Percentiles rank a stretch among this genome's conserved stretches.
phyloP scores from a whole-genome alignment of 2,113 vertebrate genomes.

The Rhynchomys soricoides region DNA sequence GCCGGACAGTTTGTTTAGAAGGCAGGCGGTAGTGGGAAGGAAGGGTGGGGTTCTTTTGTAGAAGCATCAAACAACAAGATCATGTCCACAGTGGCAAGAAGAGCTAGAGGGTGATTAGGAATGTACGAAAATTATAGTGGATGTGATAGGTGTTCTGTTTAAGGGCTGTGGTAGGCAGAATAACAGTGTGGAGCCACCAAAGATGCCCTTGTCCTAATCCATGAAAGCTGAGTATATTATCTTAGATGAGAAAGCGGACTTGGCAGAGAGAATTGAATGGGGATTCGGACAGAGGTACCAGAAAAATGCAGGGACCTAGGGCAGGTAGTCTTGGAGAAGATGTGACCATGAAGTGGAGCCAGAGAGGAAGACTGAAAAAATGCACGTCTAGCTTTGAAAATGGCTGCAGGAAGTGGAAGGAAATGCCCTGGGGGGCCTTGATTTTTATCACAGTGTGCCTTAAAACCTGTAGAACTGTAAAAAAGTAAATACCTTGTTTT shows the following conservation, averaged over 20 bases:
- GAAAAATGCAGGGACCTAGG: background rate
- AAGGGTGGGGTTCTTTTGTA: constrained; percentile 52
- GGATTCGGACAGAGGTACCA: background rate
- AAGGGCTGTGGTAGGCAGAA: background rate
- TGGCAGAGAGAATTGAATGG: background rate
- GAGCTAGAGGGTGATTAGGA: background rate
- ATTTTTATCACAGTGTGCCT: background rate
- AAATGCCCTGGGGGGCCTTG: background rate
- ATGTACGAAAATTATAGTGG: background rate
- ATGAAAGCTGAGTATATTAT: background rate
- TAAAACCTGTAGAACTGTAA: background rate
- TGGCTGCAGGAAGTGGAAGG: background rate
- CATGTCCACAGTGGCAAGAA: background rate
- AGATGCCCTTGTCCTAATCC: background rate
- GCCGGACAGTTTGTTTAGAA: constrained; percentile 32
- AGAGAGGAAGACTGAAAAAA: background rate
- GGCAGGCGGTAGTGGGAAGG: background rate
- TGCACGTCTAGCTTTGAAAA: background rate
- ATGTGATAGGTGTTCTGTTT: background rate
- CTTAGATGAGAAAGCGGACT: background rate
- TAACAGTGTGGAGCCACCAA: background rate
- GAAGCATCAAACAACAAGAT: background rate
- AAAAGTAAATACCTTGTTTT: background rate
- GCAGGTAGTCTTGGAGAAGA: background rate
- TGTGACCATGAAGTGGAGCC: background rate